Evolutionary conservation across 2,113 vertebrate genomes (phyloP).

Genomic region (Thunnus thynnus): DNA sequence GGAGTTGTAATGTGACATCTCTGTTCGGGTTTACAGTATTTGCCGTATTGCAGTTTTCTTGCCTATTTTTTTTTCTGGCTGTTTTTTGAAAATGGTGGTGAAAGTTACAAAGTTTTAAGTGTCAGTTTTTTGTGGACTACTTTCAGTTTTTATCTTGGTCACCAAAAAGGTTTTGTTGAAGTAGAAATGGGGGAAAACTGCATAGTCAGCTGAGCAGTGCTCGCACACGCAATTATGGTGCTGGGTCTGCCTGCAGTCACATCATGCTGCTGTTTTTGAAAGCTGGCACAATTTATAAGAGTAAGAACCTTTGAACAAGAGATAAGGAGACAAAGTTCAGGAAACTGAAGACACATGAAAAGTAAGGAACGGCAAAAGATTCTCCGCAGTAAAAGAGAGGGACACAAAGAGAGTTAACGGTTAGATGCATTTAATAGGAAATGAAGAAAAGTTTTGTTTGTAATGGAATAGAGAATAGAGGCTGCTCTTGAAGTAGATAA

Average conservation of each 20-base stretch:
- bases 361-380: background rate
- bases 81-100: conserved; percentile 5
- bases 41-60: background rate
- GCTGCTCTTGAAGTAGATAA: no score
- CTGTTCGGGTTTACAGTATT: conserved; percentile 5
- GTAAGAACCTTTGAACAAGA: conserved; percentile 2
- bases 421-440: no score
- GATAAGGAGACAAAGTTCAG: background rate
- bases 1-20: conserved; percentile 2
- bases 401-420: background rate
- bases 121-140: conserved; percentile 11
- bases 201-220: background rate
- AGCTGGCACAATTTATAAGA: conserved; percentile 14
- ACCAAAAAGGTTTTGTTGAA: conserved; percentile 20
- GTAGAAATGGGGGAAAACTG: conserved; percentile 12
- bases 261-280: conserved; percentile 19
- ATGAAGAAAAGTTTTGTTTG: no score
- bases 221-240: background rate
- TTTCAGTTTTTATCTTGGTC: conserved; percentile 28
- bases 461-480: no score
- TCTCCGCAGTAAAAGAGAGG: background rate
- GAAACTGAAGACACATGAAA: background rate
- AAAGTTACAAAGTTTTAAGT: conserved; percentile 23
- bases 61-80: background rate
- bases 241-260: conserved; percentile 9